Evolutionary conservation across 2,888 invertebrate genomes (phyloP), one percentile per base, ranked within the genome.

Genomic region (Drosophila acutilabella): DNA sequence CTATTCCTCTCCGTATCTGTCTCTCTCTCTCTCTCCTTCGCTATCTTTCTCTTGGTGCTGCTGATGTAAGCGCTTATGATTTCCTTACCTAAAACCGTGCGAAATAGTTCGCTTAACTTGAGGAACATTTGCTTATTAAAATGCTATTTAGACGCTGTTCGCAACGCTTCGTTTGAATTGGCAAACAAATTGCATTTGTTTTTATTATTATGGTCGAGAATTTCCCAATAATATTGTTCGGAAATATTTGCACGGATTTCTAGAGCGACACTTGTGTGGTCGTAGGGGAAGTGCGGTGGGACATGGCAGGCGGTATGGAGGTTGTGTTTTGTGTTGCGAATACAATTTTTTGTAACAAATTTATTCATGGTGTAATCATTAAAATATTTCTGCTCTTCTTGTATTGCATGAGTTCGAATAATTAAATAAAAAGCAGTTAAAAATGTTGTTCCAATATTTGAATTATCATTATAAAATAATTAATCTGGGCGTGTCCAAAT

Each of bases 111-210:
- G 23, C 5, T 11, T 11, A 18, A 16, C 26, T 58, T 44, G 33
- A 18, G 20, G 7, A 56, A 36, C 14, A 26, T 61, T 56, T 57
- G 38, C 36, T 23, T 53, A 48, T 57, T 38, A n/a, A 30, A 16
- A 50, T 36, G 16, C 33, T 54, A 42, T 47, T 54, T 48, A 44
- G 56, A 26, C 38, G 61, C 50, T 68, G 60, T 57, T 74, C 64
- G 74, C 10, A 13, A 54, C 70, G 75, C 64, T 69, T 47, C 50
- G 60, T n/a, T 64, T 48, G 60, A 44, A 44, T 57, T 61, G 51
- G 50, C 70, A 59, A 84, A 69, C 78, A 71, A 81, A 78, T 74
- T 71, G 56, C 64, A 71, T 44, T 64, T 64, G 64, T 64, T 70
- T 65, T 62, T 47, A 30, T 30, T 30, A 65, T 36, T 64, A 45